Evolutionary conservation across 2,888 invertebrate genomes (phyloP).

Genomic region (Aleiodes testaceus): DNA sequence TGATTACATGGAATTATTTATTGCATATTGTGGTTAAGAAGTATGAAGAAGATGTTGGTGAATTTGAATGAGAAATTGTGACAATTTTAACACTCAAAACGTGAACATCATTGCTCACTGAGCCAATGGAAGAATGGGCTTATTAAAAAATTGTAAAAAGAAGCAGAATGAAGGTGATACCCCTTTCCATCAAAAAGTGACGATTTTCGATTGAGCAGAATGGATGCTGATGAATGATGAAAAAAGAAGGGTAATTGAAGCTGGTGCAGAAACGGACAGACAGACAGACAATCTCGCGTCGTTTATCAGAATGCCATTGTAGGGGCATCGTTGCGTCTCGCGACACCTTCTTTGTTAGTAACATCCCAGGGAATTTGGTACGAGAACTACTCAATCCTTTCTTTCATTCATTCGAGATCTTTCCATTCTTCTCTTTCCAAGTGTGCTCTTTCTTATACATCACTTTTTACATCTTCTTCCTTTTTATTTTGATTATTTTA

Average conservation of each 20-base stretch:
- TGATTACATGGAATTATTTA: conserved; percentile 41
- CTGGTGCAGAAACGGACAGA: conserved; percentile 55
- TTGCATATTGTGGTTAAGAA: conserved; percentile 28
- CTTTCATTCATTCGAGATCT: conserved; percentile 65
- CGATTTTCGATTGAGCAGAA: too few species aligned
- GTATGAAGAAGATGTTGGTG: conserved; percentile 34
- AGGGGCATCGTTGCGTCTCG: conserved; percentile 65
- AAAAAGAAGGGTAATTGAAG: conserved; percentile 39
- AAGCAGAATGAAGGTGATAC: conserved; percentile 32
- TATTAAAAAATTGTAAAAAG: conserved; percentile 36
- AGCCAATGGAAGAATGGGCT: not conserved
- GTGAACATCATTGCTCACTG: conserved; percentile 16
- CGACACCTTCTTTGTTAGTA: conserved; percentile 70
- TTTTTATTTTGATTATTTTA: not conserved
- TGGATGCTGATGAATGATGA: too few species aligned
- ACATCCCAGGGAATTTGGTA: conserved; percentile 61
- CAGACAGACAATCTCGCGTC: conserved; percentile 71
- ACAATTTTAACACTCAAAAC: conserved; percentile 16
- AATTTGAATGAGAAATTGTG: conserved; percentile 50
- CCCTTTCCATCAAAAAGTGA: too few species aligned
- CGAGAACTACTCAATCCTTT: conserved; percentile 70
- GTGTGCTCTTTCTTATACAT: conserved; percentile 10
- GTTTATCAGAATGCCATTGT: conserved; percentile 71
- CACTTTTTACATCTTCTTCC: not conserved
- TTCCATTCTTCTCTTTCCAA: conserved; percentile 63